These are phyloP conservation scores for Apeltes quadracus DNA, from an alignment of 2,113 vertebrate genomes.

Conservation along the genomic window DNA sequence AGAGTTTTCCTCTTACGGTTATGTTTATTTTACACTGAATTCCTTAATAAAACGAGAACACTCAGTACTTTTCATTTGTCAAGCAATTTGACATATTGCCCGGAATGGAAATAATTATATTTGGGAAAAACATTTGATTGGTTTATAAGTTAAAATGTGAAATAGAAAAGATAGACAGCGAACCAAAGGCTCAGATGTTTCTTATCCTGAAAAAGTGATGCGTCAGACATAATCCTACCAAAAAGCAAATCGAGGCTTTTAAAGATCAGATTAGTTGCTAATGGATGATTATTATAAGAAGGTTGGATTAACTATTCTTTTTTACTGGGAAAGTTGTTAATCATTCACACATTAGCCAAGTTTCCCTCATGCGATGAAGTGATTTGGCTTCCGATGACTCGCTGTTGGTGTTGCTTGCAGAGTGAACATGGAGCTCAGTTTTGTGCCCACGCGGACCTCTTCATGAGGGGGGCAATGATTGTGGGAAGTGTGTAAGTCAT, in stretches of 20 bases:
- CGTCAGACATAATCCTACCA: neutral
- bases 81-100: neutral
- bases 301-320: neutral
- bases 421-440: conserved; percentile 14
- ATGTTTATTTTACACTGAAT: neutral
- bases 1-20: too few relatives aligned
- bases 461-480: conserved; percentile 22
- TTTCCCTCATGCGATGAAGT: too few relatives aligned
- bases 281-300: neutral
- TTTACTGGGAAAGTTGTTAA: conserved; percentile 7
- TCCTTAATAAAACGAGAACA: neutral
- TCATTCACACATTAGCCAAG: conserved; percentile 8
- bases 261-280: neutral
- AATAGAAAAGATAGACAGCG: neutral
- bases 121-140: neutral
- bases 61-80: neutral
- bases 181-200: neutral
- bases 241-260: neutral
- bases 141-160: neutral
- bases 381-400: conserved; percentile 37
- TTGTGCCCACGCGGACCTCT: conserved; percentile 7
- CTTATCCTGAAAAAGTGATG: neutral
- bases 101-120: neutral
- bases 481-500: conserved; percentile 36
- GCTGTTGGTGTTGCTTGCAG: conserved; percentile 41